These are phyloP conservation scores for Brotula barbata DNA, from an alignment of 2,797 vertebrate genomes.

Conservation along the genomic window DNA sequence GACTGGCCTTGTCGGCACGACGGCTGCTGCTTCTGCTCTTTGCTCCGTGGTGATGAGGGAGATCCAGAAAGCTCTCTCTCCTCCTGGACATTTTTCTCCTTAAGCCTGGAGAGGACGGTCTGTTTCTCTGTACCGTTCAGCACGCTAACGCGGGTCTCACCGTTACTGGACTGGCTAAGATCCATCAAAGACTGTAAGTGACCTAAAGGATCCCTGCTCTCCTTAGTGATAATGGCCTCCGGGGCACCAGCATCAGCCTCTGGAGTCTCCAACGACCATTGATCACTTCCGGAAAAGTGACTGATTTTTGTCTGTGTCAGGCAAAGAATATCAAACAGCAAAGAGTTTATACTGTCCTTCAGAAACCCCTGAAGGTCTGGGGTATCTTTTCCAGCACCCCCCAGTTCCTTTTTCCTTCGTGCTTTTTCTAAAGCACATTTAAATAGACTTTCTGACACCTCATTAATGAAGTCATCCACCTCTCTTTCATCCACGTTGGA, in stretches of 20 bases:
- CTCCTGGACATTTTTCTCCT: constrained; percentile 59
- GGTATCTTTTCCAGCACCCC: constrained; percentile 68
- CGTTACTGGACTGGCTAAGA: constrained; percentile 52
- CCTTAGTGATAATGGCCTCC: constrained; percentile 56
- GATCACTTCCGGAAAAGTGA: constrained; percentile 76
- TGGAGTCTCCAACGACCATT: constrained; percentile 66
- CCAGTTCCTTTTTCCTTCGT: constrained; percentile 78
- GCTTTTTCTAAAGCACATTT: constrained; percentile 88
- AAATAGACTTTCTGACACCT: constrained; percentile 87
- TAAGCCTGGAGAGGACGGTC: constrained; percentile 44
- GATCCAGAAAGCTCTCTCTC: constrained; percentile 56
- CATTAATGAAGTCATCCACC: constrained; percentile 86
- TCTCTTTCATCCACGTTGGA: constrained; percentile 75
- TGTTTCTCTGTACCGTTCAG: constrained; percentile 59
- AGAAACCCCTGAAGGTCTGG: constrained; percentile 77
- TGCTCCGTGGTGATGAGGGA: constrained; percentile 37
- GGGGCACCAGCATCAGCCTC: constrained; percentile 60
- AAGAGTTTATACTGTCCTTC: constrained; percentile 83
- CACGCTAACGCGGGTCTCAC: constrained; percentile 50
- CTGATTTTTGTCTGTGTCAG: constrained; percentile 89
- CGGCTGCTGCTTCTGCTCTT: constrained; percentile 65
- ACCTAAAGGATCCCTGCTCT: constrained; percentile 60
- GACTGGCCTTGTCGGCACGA: constrained; percentile 57
- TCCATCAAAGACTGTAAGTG: constrained; percentile 59
- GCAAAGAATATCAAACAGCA: constrained; percentile 88